Base-by-base conservation (phyloP, 2,797 vertebrate species). In the Anabas testudineus region DNA sequence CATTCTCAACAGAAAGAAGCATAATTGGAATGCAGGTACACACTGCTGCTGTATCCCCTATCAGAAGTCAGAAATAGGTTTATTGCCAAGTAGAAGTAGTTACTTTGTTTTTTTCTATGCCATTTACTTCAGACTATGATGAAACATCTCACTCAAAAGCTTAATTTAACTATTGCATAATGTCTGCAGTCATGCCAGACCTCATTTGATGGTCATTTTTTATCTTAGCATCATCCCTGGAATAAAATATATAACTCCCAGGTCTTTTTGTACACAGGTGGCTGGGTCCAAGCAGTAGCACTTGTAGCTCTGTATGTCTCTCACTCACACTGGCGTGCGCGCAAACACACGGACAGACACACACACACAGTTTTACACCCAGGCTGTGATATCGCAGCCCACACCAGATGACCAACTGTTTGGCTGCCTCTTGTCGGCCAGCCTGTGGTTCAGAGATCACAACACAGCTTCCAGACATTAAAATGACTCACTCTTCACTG, bases 321-420 rank as follows among this genome's bases (percentile, higher is more conserved):
- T 80, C 83, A 54, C 71, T 61, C 67, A 62, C 71, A 60, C 57
- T 51, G 10, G 3, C 39, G 4, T 55, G n/a, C 22, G 55, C 78
- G 56, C 74, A 53, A 63, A 48, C 70, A 52, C 32, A 13, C 37
- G 15, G 51, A 28, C 34, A 13, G 36, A 15, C 14, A 24, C 32
- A 22, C n/a, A 21, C 58, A 22, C 13, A 77, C 42, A 63, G 49
- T 82, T 89, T 85, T 71, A 84, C 87, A 88, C 68, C 71, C 67
- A 19, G 72, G 37, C 88, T 78, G 85, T n/a, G 59, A 87, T 82
- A 76, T 86, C 80, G 78, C 87, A 74, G 79, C 80, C 67, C 81
- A 80, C 80, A 86, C 77, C 82, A 88, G 85, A 89, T 80, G 80
- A 88, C 89, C 87, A 91, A 90, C 88, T 86, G 82, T 86, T 89